Base-by-base conservation (phyloP, 1,140 invertebrate genomes). In the Drosophila pandora region DNA sequence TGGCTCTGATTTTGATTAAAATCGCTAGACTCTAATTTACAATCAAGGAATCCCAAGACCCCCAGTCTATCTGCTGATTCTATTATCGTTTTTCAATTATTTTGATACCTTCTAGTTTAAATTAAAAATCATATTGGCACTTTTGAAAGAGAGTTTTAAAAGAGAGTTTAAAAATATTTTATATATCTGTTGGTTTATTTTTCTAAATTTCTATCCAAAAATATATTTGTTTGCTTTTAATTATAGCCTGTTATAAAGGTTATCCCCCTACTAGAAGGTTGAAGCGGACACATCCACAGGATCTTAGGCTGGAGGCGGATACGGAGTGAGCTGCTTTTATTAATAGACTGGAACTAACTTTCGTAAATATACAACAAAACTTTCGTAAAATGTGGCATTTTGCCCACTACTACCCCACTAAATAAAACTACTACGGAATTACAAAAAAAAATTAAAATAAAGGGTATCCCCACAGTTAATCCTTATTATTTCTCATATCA, bases 41-140 rank as follows among this genome's bases (percentile, higher is more conserved):
- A 49, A 67, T 76, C 50, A 50, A 52, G 53, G 23, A 37, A 67
- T 3, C 32, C 39, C 23, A 2, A 41, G 65, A 55, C 47, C 52
- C 70, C 60, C 17, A 52, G 25, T n/a, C 12, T 25, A 32, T 5
- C 37, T 32, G 3, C 13, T 48, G 59, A 56, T 63, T 71, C 5
- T 39, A 22, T 70, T 65, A 74, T 74, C 59, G 23, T 41, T 64
- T 69, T 69, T 9, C 50, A 69, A 69, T 69, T 69, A 69, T 69
- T 69, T 69, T 69, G 10, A 37, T 69, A 39, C 50, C 52, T 12
- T n/a, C 3, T n/a, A 9, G 3, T 34, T 0, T 9, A 21, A 8
- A 2, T 6, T 45, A 7, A 1, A 53, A 17, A 2, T 41, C 6
- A 2, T 68, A 21, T 47, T 21, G 5, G 5, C 10, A 34, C 1